Percentiles rank a stretch among this genome's conserved stretches.
These are phyloP conservation scores for Phragmatobia fuliginosa DNA, from an alignment of 2,888 invertebrate genomes.

Conservation along the genomic window DNA sequence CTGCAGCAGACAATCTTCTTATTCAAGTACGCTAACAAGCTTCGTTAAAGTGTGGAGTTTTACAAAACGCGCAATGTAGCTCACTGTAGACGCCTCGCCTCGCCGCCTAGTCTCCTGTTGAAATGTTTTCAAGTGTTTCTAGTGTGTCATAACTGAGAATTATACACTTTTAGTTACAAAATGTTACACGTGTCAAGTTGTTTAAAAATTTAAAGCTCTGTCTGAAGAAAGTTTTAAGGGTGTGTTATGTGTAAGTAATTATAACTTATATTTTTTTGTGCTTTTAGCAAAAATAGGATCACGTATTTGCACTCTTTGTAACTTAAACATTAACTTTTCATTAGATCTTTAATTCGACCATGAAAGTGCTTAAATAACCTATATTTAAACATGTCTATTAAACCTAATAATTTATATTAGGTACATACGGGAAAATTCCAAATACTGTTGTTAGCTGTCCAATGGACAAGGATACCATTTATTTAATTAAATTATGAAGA, in stretches of 20 bases:
- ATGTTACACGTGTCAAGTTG: slow-evolving; percentile 13
- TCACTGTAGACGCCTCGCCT: slow-evolving; percentile 46
- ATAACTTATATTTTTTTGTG: background rate
- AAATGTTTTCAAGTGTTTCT: slow-evolving; percentile 66
- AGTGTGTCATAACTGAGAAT: slow-evolving; percentile 48
- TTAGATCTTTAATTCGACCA: too few species aligned
- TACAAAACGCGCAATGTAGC: slow-evolving; percentile 67
- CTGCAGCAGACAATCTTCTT: slow-evolving; percentile 77
- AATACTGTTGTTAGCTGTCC: background rate
- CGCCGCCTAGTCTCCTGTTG: slow-evolving; percentile 53
- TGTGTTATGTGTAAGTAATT: background rate
- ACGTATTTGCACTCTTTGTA: too few species aligned
- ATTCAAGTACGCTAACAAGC: slow-evolving; percentile 81
- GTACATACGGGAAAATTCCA: background rate
- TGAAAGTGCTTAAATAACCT: too few species aligned
- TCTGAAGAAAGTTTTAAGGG: background rate
- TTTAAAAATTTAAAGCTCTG: background rate
- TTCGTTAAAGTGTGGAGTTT: slow-evolving; percentile 77
- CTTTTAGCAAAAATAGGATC: too few species aligned
- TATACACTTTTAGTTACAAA: slow-evolving; percentile 19
- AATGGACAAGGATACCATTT: too few species aligned
- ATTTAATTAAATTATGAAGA: too few species aligned
- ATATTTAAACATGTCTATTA: too few species aligned
- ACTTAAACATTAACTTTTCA: too few species aligned
- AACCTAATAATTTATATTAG: too few species aligned